Base-by-base conservation (phyloP, 2,888 invertebrate species). In the Drosophila mimetica region DNA sequence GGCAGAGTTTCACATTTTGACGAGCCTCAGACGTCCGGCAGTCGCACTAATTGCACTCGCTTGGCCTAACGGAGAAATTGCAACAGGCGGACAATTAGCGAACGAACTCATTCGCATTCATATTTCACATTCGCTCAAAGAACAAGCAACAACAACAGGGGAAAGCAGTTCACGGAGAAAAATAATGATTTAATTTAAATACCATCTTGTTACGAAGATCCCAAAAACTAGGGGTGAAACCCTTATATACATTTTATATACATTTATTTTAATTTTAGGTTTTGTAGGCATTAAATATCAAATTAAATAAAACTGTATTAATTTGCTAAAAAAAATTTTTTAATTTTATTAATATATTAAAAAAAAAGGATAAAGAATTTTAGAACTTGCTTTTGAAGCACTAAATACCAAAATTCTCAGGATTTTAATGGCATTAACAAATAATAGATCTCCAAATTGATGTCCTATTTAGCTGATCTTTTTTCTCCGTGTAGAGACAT, bases 11-110 rank as follows among this genome's bases (percentile, higher is more conserved):
- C 39, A 51, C 54, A 61, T 54, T 54, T 18, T 63, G 63, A 72
- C 53, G 63, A 13, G 61, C 50, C 53, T 53, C 71, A 42, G 70
- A 71, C 72, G 47, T 63, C 60, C 50, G 72, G 63, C 63, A 72
- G 72, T 16, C 71, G 37, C 42, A 70, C 70, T 70, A 70, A 70
- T 70, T 70, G 70, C 70, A 54, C 30, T 69, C 47, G 71, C 51
- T 42, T 47, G 59, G 71, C 30, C 52, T 14, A 37, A 52, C 37
- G 53, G 30, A 46, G 44, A 65, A 65, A 65, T 65, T 65, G 66
- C 64, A 65, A 65, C 66, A 65, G 64, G 52, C 64, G 64, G 53
- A 65, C 64, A 65, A 65, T 65, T 65, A 65, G 64, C 64, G 66
- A 44, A 52, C 42, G 34, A 51, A 44, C 52, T 64, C 65, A 64